A percentile compares a stretch with the other conserved stretches of the same genome.
Conservation (phyloP, 1,140 invertebrate genomes). For the Streblospio benedicti region DNA sequence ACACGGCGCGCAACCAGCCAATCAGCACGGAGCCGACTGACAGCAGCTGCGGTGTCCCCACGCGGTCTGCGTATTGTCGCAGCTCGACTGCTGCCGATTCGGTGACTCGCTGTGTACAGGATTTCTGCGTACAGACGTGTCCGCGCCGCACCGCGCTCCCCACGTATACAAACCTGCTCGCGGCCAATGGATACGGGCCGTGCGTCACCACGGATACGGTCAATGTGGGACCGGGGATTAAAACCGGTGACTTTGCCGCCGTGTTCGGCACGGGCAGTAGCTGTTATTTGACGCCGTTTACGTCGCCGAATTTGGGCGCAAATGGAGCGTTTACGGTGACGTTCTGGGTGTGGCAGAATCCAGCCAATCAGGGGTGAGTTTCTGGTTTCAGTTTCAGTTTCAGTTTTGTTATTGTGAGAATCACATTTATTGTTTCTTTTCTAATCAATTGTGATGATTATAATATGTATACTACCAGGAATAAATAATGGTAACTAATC, state of each 20-base stretch:
- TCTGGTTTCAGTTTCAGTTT: background rate
- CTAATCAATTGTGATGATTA: too few relatives aligned
- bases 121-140: conserved; percentile 37
- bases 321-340: conserved; percentile 33
- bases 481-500: too few relatives aligned
- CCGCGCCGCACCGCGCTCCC: conserved; percentile 24
- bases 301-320: conserved; percentile 21
- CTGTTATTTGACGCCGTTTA: conserved; percentile 29
- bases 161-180: conserved; percentile 16
- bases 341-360: conserved; percentile 35
- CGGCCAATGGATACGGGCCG: conserved; percentile 22
- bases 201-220: conserved; percentile 35
- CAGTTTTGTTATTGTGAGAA: background rate
- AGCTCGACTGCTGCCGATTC: conserved; percentile 30
- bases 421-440: too few relatives aligned
- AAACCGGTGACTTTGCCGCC: conserved; percentile 18
- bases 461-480: too few relatives aligned
- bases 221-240: conserved; percentile 28
- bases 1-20: conserved; percentile 28
- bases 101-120: conserved; percentile 26
- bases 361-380: conserved; percentile 26
- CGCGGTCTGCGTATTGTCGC: conserved; percentile 33
- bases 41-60: conserved; percentile 36
- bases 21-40: conserved; percentile 29
- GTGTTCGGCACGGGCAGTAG: conserved; percentile 21